These are phyloP conservation scores for Aphidius ervi DNA, from an alignment of 1,140 invertebrate genomes.

Conservation along the genomic window DNA sequence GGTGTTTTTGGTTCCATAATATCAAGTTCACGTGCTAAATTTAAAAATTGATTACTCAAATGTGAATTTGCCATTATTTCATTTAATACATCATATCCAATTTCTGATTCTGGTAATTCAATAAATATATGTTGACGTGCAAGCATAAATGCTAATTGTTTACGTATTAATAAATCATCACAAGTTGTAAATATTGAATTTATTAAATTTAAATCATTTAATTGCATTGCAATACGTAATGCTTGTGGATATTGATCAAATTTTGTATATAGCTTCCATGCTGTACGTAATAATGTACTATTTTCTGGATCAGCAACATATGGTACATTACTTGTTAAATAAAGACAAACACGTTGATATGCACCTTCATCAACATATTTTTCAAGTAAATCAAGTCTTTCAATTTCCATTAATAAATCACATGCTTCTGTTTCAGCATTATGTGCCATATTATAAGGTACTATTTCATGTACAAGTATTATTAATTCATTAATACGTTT, in stretches of 20 bases:
- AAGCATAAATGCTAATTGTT: conserved; percentile 96
- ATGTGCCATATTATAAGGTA: conserved; percentile 97
- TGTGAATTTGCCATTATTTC: conserved; percentile 97
- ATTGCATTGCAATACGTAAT: conserved; percentile 88
- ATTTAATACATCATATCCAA: conserved; percentile 82
- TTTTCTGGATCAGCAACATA: conserved; percentile 99
- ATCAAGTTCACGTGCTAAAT: conserved; percentile 94
- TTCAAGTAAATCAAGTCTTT: conserved; percentile 82
- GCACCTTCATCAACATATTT: conserved; percentile 91
- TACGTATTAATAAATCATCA: conserved; percentile 81
- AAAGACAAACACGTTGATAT: conserved; percentile 92
- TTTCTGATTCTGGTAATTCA: conserved; percentile 65
- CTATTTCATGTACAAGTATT: conserved; percentile 79
- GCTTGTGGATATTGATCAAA: conserved; percentile 94
- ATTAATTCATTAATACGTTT: conserved; percentile 65
- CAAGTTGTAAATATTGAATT: conserved; percentile 84
- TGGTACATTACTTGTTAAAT: conserved; percentile 93
- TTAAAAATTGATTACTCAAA: conserved; percentile 93
- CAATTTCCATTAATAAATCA: conserved; percentile 98
- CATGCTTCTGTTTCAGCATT: conserved; percentile 99
- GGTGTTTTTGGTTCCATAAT: conserved; percentile 99
- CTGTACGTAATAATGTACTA: conserved; percentile 78
- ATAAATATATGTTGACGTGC: conserved; percentile 93
- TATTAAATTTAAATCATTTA: conserved; percentile 84
- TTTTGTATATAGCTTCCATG: conserved; percentile 84